phyloP scores from a whole-genome alignment of 2,113 vertebrate species.

The Alouatta palliata region DNA sequence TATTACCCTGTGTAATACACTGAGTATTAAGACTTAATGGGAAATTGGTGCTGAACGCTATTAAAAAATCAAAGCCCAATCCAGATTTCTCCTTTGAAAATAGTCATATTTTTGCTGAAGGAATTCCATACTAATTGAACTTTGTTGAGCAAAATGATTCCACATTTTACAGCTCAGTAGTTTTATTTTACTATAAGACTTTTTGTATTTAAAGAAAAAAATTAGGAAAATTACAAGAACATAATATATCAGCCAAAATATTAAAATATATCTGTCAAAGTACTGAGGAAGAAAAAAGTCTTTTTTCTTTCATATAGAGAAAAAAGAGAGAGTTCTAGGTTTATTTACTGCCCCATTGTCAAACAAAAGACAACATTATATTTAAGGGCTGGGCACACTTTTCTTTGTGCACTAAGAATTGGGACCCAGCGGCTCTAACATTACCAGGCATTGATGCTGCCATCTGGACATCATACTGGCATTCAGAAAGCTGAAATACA shows the following conservation, averaged over 20 bases:
- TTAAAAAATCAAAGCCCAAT: neutral
- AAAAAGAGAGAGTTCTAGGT: neutral
- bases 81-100: neutral
- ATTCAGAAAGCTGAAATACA: constrained; percentile 42
- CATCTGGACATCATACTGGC: neutral
- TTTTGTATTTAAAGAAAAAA: neutral
- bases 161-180: neutral
- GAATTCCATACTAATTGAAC: neutral
- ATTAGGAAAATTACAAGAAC: neutral
- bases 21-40: neutral
- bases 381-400: neutral
- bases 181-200: neutral
- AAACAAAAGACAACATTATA: neutral
- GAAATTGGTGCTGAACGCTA: neutral
- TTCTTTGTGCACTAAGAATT: neutral
- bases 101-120: neutral
- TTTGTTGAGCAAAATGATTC: neutral
- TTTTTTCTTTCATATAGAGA: neutral
- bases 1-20: neutral
- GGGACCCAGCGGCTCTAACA: neutral
- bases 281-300: neutral
- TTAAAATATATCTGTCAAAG: neutral
- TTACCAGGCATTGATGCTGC: neutral
- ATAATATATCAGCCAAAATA: neutral
- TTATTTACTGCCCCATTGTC: neutral